Base-by-base conservation (phyloP, 2,797 vertebrate species). In the Molossus molossus region DNA sequence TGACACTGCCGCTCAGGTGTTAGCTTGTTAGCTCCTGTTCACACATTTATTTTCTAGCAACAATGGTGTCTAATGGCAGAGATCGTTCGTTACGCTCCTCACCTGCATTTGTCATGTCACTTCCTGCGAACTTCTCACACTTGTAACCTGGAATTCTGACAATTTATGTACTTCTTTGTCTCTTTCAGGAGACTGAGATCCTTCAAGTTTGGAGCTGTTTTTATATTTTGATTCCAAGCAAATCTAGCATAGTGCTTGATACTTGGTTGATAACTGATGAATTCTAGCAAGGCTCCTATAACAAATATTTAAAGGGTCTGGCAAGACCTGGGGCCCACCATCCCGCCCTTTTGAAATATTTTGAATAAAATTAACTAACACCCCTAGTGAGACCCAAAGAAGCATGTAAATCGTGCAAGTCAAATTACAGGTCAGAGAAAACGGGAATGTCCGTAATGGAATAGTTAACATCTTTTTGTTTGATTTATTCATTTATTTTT, bases 351-450 rank as follows among this genome's bases (percentile, higher is more conserved):
- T 81, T 10, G 18, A 48, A 64, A 53, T 92, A 45, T 37, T 73
- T 85, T 92, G 13, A 87, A 60, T 55, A 70, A 84, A 90, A 89
- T 73, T 87, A 82, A 64, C 45, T 23, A 64, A 57, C 9, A 69
- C 18, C 29, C 2, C 10, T 79, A 25, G 83, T 75, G 69, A 82
- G 92, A 94, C 21, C 5, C 4, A 81, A 87, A 70, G 20, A 85
- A 92, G 18, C 57, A 87, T 60, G n/a, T 73, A 90, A 81, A 81
- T 90, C 92, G 9, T 72, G 12, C 18, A 95, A 73, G 23, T 94
- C 23, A 91, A 91, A 95, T 83, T 94, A 67, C 7, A 70, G 40
- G 23, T 87, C 50, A 82, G 60, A 84, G 40, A 94, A 95, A 94
- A 76, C 57, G 40, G 25, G 45, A 72, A 58, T 94, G 55, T 58